Base-by-base conservation (phyloP, 2,113 vertebrate species). In the Oryzias woworae region DNA sequence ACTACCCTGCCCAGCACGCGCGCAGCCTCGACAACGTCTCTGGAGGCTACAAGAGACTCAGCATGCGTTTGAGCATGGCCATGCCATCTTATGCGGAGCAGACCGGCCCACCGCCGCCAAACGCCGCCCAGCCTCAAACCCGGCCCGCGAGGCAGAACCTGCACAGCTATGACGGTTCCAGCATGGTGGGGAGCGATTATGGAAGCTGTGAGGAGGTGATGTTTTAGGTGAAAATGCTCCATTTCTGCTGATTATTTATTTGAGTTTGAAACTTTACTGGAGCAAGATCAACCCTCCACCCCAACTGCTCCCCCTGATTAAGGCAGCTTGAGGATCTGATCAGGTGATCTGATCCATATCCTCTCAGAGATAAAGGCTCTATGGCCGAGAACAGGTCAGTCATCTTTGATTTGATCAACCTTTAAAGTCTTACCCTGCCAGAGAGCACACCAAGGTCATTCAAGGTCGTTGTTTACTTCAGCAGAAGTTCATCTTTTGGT, bases 191-290 rank as follows among this genome's bases (percentile, higher is more conserved):
- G 87, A 99, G 96, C 0, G 97, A 99, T 78, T 99, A 97, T 0
- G 97, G 97, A 36, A 99, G 97, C 91, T 97, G 95, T 0, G 97
- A 99, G 80, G 97, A 99, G 89, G 96, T 98, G 74, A 97, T 99
- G 96, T 98, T 99, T 84, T 99, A 92, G 71, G 23, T 17, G 2
- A 6, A 31, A 52, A 17, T 22, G 14, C 5, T 7, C 43, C 16
- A 26, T n/a, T 31, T 55, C n/a, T 5, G 5, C 1, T 1, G 22
- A 14, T 22, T 18, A 56, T 5, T 22, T 18, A 56, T 5, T 23
- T 56, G 14, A 4, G 20, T 44, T 17, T 41, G 17, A 31, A 28
- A n/a, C 15, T 16, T 5, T 14, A 24, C 16, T 47, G 22, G 48
- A n/a, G 14, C 22, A 22, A 36, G n/a, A 4, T 22, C 42, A 49